A percentile compares a stretch with the other conserved stretches of the same genome.
Evolutionary conservation across 2,113 vertebrate genomes (phyloP).

Genomic region (Sitta europaea): DNA sequence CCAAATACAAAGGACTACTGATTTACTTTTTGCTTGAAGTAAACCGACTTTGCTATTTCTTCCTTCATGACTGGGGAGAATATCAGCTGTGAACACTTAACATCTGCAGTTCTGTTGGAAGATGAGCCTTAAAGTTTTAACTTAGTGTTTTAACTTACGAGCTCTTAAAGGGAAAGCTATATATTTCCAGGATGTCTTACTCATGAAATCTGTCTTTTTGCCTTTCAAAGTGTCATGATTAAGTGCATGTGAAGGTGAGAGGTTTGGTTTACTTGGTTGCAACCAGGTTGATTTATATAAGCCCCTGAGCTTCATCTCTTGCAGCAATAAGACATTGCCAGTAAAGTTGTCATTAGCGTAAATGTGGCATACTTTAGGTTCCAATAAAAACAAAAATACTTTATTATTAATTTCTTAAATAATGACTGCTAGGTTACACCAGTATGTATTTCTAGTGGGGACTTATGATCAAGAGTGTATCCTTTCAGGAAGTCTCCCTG

Average conservation of each 20-base stretch:
- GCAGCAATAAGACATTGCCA: neutral
- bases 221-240: neutral
- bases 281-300: neutral
- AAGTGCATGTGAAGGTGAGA: neutral
- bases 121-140: neutral
- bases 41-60: neutral
- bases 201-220: neutral
- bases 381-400: neutral
- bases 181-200: neutral
- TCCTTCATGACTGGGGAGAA: neutral
- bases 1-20: neutral
- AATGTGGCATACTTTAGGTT: neutral
- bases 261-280: neutral
- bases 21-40: neutral
- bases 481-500: neutral
- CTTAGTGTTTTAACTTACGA: neutral
- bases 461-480: neutral
- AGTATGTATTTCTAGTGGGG: neutral
- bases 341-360: neutral
- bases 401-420: neutral
- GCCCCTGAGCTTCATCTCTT: neutral
- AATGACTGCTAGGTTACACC: neutral
- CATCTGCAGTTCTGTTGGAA: neutral
- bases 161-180: neutral
- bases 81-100: neutral